Percentiles rank a stretch among this genome's conserved stretches.
phyloP scores from a whole-genome alignment of 2,113 vertebrate genomes.

The Amazona vittata region DNA sequence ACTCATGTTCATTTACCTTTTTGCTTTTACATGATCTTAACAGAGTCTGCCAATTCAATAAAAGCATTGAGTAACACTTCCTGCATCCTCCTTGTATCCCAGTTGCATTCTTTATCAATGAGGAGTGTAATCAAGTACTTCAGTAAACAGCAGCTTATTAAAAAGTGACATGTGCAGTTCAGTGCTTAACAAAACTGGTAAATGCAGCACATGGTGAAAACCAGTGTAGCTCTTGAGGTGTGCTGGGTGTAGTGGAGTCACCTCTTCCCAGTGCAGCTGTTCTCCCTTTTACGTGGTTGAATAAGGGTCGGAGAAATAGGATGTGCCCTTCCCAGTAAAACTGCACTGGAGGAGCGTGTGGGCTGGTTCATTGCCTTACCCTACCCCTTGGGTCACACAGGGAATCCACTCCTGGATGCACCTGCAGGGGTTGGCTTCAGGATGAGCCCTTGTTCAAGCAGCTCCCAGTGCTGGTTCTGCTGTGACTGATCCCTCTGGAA shows the following conservation, averaged over 20 bases:
- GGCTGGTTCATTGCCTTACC: neutral
- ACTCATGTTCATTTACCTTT: neutral
- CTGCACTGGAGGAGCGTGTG: neutral
- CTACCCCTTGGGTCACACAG: neutral
- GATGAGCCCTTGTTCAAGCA: neutral
- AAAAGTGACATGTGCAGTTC: neutral
- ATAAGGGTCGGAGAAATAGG: neutral
- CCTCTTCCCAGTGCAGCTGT: neutral
- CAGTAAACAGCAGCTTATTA: slow-evolving; percentile 11
- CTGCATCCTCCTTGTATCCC: neutral
- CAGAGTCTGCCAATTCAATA: neutral
- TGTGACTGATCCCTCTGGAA: neutral
- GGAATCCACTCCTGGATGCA: neutral
- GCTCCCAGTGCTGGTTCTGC: neutral
- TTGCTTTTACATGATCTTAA: slow-evolving; percentile 9
- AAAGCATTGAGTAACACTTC: slow-evolving; percentile 17
- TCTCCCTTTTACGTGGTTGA: neutral
- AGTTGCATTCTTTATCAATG: neutral
- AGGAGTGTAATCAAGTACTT: slow-evolving; percentile 7
- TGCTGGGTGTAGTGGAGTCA: neutral
- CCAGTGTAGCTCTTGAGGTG: neutral
- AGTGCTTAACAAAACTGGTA: neutral
- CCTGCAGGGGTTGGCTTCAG: neutral
- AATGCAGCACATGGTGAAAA: neutral
- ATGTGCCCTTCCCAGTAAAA: neutral